These are phyloP conservation scores for Melanotaenia parkinsoni DNA, from an alignment of 2,797 vertebrate species.

Conservation along the genomic window DNA sequence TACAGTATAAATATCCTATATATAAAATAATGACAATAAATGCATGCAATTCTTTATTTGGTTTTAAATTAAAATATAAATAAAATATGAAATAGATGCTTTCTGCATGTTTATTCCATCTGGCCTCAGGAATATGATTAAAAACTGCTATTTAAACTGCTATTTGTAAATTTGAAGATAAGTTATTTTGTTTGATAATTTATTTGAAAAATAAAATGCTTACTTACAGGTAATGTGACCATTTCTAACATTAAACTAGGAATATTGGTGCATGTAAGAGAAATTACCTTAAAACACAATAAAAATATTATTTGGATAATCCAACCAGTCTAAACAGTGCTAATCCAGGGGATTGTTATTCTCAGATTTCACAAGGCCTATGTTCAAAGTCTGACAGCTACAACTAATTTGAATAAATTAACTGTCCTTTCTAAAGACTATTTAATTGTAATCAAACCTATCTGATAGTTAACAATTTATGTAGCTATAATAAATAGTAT, in stretches of 20 bases:
- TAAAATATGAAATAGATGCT: background rate
- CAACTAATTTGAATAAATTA: too few species aligned
- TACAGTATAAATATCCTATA: too few species aligned
- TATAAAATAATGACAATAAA: too few species aligned
- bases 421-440: too few species aligned
- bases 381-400: too few species aligned
- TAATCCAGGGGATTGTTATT: background rate
- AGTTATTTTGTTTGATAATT: background rate
- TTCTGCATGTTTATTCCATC: background rate
- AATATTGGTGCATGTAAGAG: background rate
- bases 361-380: background rate
- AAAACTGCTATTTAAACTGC: background rate
- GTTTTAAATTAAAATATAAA: background rate
- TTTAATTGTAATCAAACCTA: too few species aligned
- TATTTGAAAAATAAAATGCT: background rate
- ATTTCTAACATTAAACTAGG: background rate
- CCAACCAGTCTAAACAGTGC: background rate
- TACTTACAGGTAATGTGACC: background rate
- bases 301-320: background rate
- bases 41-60: background rate
- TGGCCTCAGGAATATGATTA: background rate
- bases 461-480: too few species aligned
- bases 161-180: background rate
- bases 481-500: too few species aligned
- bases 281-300: background rate